phyloP scores from a whole-genome alignment of 2,888 invertebrate genomes.

The Harpalus rufipes region DNA sequence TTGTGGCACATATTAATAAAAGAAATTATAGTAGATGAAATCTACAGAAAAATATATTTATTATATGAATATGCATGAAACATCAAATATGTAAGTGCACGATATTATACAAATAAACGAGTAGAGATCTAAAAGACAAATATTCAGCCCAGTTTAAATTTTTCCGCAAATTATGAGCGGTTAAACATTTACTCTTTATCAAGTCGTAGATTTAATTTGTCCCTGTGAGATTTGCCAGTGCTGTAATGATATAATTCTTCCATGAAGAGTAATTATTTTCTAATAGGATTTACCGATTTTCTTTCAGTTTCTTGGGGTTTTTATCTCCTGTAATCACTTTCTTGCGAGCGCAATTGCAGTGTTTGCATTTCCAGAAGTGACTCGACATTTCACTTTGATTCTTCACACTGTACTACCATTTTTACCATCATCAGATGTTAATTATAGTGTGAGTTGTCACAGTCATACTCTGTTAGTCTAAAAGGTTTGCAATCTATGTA shows the following conservation, averaged over 20 bases:
- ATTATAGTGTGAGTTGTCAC: not conserved
- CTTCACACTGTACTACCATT: slow-evolving; percentile 26
- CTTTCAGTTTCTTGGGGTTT: slow-evolving; percentile 36
- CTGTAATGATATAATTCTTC: slow-evolving; percentile 32
- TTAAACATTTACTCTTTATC: slow-evolving; percentile 60
- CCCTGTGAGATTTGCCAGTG: slow-evolving; percentile 29
- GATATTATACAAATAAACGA: slow-evolving; percentile 17
- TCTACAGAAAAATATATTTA: slow-evolving; percentile 37
- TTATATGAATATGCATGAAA: slow-evolving; percentile 42
- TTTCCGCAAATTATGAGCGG: slow-evolving; percentile 45
- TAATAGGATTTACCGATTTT: slow-evolving; percentile 28
- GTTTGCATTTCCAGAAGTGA: slow-evolving; percentile 30
- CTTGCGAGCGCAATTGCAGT: slow-evolving; percentile 11
- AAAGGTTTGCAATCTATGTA: not conserved
- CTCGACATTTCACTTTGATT: slow-evolving; percentile 1
- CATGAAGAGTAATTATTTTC: slow-evolving; percentile 33
- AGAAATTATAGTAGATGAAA: slow-evolving; percentile 28
- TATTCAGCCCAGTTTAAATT: slow-evolving; percentile 31
- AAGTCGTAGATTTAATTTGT: slow-evolving; percentile 41
- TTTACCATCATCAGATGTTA: slow-evolving; percentile 14
- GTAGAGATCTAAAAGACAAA: slow-evolving; percentile 10
- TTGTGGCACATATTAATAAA: slow-evolving; percentile 21
- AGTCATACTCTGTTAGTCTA: not conserved
- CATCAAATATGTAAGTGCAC: slow-evolving; percentile 18
- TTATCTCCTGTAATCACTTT: slow-evolving; percentile 42